phyloP scores from a whole-genome alignment of 2,113 vertebrate genomes.

The Sapayoa aenigma region DNA sequence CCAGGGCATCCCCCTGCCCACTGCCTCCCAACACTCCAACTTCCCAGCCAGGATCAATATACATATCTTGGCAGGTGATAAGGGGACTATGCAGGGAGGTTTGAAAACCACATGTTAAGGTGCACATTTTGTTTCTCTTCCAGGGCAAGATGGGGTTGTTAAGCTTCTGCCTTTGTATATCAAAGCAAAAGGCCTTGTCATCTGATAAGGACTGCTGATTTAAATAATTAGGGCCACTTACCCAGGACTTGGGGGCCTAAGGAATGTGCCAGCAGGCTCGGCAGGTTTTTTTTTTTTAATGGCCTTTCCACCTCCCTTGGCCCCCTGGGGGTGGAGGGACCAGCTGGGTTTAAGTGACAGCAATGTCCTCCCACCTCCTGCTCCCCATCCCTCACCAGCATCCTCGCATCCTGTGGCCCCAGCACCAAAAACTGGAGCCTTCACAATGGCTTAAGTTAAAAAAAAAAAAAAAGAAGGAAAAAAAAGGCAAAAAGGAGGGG shows the following conservation, averaged over 20 bases:
- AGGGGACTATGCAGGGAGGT: constrained; percentile 29
- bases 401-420: constrained; percentile 22
- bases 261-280: constrained; percentile 60
- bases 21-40: not conserved
- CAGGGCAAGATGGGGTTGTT: constrained; percentile 31
- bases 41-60: not conserved
- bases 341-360: constrained; percentile 59
- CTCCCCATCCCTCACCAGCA: constrained; percentile 31
- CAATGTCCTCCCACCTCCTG: not conserved
- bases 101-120: not conserved
- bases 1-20: not conserved
- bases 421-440: not conserved
- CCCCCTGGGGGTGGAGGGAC: constrained; percentile 26
- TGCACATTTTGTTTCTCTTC: constrained; percentile 34
- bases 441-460: not conserved
- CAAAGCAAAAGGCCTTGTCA: constrained; percentile 44
- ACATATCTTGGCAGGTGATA: constrained; percentile 2
- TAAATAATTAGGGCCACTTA: constrained; percentile 69
- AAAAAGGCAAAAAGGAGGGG: not conserved
- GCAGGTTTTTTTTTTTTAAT: constrained; percentile 37
- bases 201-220: constrained; percentile 58
- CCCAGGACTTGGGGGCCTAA: constrained; percentile 37
- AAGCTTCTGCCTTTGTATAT: constrained; percentile 50
- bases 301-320: constrained; percentile 6
- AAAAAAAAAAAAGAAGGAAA: not conserved